These are phyloP conservation scores for Leucoma salicis DNA, from an alignment of 2,888 invertebrate genomes.

Conservation along the genomic window DNA sequence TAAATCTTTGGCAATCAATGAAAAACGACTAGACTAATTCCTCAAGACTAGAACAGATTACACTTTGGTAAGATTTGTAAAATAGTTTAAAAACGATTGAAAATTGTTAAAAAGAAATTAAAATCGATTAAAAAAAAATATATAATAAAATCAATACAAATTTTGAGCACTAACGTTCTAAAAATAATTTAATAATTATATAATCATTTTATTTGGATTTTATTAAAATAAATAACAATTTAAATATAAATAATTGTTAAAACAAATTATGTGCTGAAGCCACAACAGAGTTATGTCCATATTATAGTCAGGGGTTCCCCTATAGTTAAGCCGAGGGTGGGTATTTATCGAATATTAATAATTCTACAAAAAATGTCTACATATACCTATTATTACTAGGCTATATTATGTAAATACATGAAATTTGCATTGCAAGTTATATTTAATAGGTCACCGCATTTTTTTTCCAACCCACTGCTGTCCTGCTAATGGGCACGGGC, in stretches of 20 bases:
- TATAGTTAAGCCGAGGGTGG: no score
- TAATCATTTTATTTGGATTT: neutral
- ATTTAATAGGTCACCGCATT: no score
- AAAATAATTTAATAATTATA: neutral
- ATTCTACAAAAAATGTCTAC: no score
- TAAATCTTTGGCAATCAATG: conserved; percentile 57
- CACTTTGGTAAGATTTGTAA: conserved; percentile 47
- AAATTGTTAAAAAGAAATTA: conserved; percentile 5
- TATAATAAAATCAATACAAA: conserved; percentile 11
- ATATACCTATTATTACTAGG: no score
- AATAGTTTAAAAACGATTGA: conserved; percentile 15
- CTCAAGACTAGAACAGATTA: conserved; percentile 49
- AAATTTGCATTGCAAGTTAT: no score
- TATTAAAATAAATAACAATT: neutral
- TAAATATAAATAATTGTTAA: neutral
- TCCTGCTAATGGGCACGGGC: no score
- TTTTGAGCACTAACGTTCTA: conserved; percentile 39
- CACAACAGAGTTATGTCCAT: neutral
- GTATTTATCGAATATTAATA: no score
- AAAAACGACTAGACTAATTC: conserved; percentile 51
- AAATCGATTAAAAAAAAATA: conserved; percentile 5
- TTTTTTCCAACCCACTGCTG: no score
- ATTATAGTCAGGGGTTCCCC: no score
- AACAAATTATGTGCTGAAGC: neutral
- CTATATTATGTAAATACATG: no score